Base-by-base conservation (phyloP, 2,888 invertebrate species). In the Ornithoptera priamus region DNA sequence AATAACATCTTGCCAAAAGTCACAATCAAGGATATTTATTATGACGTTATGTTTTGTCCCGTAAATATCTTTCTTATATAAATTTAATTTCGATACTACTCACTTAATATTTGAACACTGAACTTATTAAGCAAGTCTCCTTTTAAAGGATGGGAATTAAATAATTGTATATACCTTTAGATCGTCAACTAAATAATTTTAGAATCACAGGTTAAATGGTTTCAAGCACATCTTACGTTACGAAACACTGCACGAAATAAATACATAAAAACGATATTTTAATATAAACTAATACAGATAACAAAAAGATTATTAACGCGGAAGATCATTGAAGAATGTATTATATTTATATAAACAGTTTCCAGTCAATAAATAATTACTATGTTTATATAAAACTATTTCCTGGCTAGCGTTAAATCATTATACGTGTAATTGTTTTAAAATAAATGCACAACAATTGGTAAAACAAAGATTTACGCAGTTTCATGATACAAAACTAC, bases 341-440 rank as follows among this genome's bases (percentile, higher is more conserved):
- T 59, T 59, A 39, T 46, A 66, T 67, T 67, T 67, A 70, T 67
- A 60, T 67, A 60, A 67, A 70, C 70, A 70, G 62, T 61, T 30
- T 18, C 4, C 66, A 59, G 53, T 46, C 62, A 56, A 67, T 61
- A 62, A 64, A 59, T 63, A 65, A 46, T 62, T 56, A 65, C 39
- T 58, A 18, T 67, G 61, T 68, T 67, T 57, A 58, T 62, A 62
- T 56, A 61, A 53, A 60, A 63, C 22, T 30, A 67, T 67, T 70
- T 70, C 70, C 70, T 67, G 53, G 15, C 58, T 58, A 20, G 8
- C 20, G 15, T 50, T 30, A 12, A 62, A 62, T 58, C 50, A 36
- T 57, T 61, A 30, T 56, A 60, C 20, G 30, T 39, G n/a, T 46
- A 56, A 10, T 42, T 36, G 39, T 56, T 57, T 60, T 62, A 12